Percentiles rank a stretch among this genome's conserved stretches.
Evolutionary conservation across 2,113 vertebrate species (phyloP).

Genomic region (Xiphorhynchus elegans): DNA sequence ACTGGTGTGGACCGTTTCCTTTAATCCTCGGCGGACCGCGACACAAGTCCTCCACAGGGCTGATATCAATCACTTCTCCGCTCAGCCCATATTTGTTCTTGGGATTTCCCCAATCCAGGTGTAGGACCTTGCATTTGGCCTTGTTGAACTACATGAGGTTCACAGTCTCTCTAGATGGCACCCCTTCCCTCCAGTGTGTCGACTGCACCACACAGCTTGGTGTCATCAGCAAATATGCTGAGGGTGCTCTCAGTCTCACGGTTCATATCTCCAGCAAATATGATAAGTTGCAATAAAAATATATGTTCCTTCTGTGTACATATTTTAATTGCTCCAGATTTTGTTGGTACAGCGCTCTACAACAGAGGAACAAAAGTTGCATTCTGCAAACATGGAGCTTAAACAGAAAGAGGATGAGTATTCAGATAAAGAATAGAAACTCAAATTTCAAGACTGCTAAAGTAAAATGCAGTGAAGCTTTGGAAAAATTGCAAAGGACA

Average conservation of each 20-base stretch:
- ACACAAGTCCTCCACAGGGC: background rate
- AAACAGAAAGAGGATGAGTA: background rate
- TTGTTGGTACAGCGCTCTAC: background rate
- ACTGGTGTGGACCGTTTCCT: too few relatives aligned
- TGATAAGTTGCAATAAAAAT: background rate
- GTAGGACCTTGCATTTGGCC: background rate
- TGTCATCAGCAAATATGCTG: background rate
- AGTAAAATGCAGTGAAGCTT: background rate
- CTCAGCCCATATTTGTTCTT: background rate
- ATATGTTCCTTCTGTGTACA: background rate
- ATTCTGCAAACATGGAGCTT: background rate
- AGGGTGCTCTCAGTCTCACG: background rate
- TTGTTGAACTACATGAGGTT: background rate
- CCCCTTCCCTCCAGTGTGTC: background rate
- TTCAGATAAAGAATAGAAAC: background rate
- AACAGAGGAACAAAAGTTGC: background rate
- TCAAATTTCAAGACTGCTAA: background rate
- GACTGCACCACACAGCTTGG: background rate
- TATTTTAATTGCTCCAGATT: background rate
- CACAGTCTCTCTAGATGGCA: background rate
- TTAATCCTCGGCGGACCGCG: too few relatives aligned
- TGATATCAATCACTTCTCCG: background rate
- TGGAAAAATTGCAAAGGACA: background rate
- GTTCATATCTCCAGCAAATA: too few relatives aligned
- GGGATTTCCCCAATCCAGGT: background rate